Percentiles rank a stretch among this genome's conserved stretches.
phyloP scores from a whole-genome alignment of 2,888 invertebrate species.

The Sceliomorpha sp. region DNA sequence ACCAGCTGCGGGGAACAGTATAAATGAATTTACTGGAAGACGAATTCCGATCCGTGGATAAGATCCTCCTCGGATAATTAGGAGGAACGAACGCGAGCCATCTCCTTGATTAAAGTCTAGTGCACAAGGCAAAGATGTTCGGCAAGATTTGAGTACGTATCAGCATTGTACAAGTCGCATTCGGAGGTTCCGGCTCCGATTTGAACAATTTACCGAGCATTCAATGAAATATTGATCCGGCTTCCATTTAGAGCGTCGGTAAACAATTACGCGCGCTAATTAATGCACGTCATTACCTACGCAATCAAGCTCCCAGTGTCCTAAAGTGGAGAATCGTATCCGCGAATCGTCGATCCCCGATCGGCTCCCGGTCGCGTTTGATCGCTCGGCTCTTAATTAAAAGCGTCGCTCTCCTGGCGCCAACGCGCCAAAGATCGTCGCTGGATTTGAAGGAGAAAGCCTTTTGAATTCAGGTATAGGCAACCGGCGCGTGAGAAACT shows the following conservation, averaged over 20 bases:
- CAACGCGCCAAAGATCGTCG: constrained; percentile 30
- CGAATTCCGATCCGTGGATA: constrained; percentile 1
- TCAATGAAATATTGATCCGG: constrained; percentile 79
- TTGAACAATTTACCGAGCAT: constrained; percentile 72
- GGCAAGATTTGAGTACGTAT: constrained; percentile 43
- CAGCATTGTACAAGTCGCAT: constrained; percentile 60
- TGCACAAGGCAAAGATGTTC: constrained; percentile 35
- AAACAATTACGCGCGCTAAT: constrained; percentile 79
- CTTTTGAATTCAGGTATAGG: constrained; percentile 18
- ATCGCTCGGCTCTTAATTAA: constrained; percentile 60
- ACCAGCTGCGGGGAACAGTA: neutral
- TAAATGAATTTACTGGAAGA: neutral
- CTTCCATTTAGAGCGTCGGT: constrained; percentile 73
- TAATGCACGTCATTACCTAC: constrained; percentile 74
- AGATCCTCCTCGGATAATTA: constrained; percentile 10
- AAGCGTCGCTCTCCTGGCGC: constrained; percentile 33
- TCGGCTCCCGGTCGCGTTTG: constrained; percentile 42
- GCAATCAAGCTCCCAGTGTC: constrained; percentile 74
- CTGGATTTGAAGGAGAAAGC: constrained; percentile 28
- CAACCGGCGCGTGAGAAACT: constrained; percentile 47
- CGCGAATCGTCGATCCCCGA: constrained; percentile 52
- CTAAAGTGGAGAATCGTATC: constrained; percentile 61
- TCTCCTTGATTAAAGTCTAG: constrained; percentile 41
- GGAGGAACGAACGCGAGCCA: constrained; percentile 9
- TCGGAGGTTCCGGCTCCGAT: constrained; percentile 68